Evolutionary conservation across 2,797 vertebrate species (phyloP), one percentile per base, ranked within the genome.

Genomic region (Argyrosomus regius): DNA sequence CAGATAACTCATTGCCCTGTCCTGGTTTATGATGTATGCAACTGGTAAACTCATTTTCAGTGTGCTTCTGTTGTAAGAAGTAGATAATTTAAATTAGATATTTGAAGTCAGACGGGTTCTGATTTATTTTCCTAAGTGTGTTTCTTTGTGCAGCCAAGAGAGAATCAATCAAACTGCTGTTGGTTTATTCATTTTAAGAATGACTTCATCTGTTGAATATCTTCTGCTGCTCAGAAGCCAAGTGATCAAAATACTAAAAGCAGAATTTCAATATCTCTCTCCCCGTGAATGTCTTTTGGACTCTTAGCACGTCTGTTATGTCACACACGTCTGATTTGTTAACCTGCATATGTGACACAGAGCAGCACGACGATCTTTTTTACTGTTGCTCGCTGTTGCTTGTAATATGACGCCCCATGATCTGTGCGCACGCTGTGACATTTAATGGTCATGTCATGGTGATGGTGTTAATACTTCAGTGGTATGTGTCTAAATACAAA

Each of bases 391-490:
- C 58, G 39, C 53, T 65, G 53, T 10, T 64, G 63, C 65, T 62
- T 70, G 72, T 35, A 67, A 85, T 52, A 13, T 39, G 67, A 71
- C 46, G 46, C 81, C 63, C 12, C 57, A 8, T 35, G 35, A 39
- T 57, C 50, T 3, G 59, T 26, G 67, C 5, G 14, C 72, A 52
- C 46, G 57, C 57, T 39, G 72, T 70, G 69, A 81, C 48, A 76
- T 83, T 81, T 71, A 64, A 50, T 28, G 18, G 49, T 56, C 56
- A 71, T 78, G 71, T 69, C 72, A 53, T 5, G 3, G 50, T 41
- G 35, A 69, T 63, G 76, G 5, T 80, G 62, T 63, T 73, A 65
- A 80, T 72, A 24, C 18, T 31, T 43, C 7, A 43, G 58, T 12
- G 49, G 41, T 60, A 59, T 57, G 50, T 35, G 35, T 60, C 52